Evolutionary conservation across 2,888 invertebrate genomes (phyloP), one percentile per base, ranked within the genome.

Genomic region (Lasioglossum oenotherae): DNA sequence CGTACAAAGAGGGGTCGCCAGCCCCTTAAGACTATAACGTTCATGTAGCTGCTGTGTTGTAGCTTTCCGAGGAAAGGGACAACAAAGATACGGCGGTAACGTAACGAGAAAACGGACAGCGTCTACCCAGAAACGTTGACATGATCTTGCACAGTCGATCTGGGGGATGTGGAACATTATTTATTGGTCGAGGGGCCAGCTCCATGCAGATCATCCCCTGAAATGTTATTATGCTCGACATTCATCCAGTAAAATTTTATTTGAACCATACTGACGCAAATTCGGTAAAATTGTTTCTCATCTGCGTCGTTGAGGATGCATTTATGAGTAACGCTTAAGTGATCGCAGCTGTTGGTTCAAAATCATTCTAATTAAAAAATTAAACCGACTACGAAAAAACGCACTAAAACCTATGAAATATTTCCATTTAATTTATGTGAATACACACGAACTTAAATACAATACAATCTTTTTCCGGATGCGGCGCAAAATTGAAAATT

Each of bases 21-120:
- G 83, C 81, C 91, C 87, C 91, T 90, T 82, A 90, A 91, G 89
- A 85, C 87, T 87, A 86, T 91, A 91, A 91, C 90, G 85, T 85
- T 91, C 88, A 89, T 87, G 88, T 87, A 89, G 84, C 82, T 83
- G 82, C 27, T 64, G 82, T 73, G 85, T 73, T 72, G 89, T 67
- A 16, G 10, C 31, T 78, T 67, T 77, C 74, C 78, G 35, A 31
- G 23, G 71, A 87, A 80, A 79, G 90, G 81, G 80, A 80, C 78
- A 8, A 60, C 57, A 74, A 74, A 89, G 90, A 90, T 88, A 85
- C 81, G 85, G 64, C 67, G 35, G 80, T 77, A 60, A 60, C 27
- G 87, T 88, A 89, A 90, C 82, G 90, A 90, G 88, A 84, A 87
- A 90, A 90, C 86, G 90, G 67, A 35, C 78, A 60, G 31, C 81